Percentiles rank a stretch among this genome's conserved stretches.
These are phyloP conservation scores for Sebastes kiyomatsui DNA, from an alignment of 2,797 vertebrate species.

Conservation along the genomic window DNA sequence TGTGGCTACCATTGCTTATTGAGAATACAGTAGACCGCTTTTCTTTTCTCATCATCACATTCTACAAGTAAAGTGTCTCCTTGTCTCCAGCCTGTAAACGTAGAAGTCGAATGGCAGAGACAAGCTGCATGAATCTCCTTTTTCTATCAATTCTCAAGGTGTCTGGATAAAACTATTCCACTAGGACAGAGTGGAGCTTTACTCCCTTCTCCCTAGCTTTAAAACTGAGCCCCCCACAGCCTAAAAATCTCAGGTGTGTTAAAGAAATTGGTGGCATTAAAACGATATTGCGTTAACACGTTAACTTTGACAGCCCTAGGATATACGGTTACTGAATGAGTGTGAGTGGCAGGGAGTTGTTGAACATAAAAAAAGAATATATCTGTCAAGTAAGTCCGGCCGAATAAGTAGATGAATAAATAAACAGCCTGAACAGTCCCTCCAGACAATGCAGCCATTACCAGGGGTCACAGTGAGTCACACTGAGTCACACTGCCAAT, in stretches of 20 bases:
- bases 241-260: too few relatives aligned
- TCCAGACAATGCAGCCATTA: conserved; percentile 20
- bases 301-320: too few relatives aligned
- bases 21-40: background rate
- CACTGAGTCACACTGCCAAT: conserved; percentile 36
- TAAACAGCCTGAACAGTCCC: conserved; percentile 21
- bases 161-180: background rate
- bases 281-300: too few relatives aligned
- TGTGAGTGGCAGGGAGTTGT: background rate
- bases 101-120: background rate
- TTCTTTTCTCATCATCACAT: conserved; percentile 1
- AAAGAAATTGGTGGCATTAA: too few relatives aligned
- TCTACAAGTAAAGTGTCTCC: background rate
- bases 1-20: background rate
- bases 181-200: background rate
- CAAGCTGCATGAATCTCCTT: background rate
- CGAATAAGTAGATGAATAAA: conserved; percentile 37
- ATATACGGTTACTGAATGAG: background rate
- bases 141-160: background rate
- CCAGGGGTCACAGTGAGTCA: conserved; percentile 15
- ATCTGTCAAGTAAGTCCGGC: background rate
- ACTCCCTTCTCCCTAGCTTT: background rate
- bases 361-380: background rate
- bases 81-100: background rate
- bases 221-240: too few relatives aligned